These are phyloP conservation scores for Papilio xuthus DNA, from an alignment of 1,140 invertebrate species.

Conservation along the genomic window DNA sequence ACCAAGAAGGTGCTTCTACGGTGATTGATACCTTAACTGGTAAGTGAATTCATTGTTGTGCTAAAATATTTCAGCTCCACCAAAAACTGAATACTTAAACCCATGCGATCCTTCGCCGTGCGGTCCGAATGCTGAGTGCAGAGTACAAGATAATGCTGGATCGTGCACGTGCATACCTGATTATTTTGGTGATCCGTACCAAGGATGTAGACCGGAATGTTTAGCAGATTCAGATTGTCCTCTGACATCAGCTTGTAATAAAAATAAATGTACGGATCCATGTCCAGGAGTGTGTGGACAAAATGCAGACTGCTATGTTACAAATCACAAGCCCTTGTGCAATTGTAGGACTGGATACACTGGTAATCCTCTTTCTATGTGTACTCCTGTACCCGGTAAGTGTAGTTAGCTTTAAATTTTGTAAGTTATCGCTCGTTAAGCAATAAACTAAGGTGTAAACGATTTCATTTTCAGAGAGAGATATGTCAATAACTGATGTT, in stretches of 20 bases:
- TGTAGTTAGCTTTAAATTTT: slow-evolving; percentile 35
- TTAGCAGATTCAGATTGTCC: slow-evolving; percentile 89
- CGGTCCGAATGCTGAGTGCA: slow-evolving; percentile 88
- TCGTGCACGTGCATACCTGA: slow-evolving; percentile 87
- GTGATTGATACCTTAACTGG: slow-evolving; percentile 62
- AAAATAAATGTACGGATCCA: slow-evolving; percentile 90
- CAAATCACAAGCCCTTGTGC: slow-evolving; percentile 91
- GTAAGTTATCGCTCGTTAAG: slow-evolving; percentile 26
- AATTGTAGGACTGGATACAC: slow-evolving; percentile 87
- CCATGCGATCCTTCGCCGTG: slow-evolving; percentile 89
- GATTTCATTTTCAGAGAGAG: slow-evolving; percentile 56
- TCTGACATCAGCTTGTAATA: slow-evolving; percentile 88
- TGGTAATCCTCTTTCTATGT: slow-evolving; percentile 88
- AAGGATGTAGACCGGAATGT: slow-evolving; percentile 90
- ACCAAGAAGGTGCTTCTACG: slow-evolving; percentile 75
- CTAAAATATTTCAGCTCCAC: slow-evolving; percentile 74
- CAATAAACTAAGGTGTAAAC: not conserved
- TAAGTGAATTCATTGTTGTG: slow-evolving; percentile 69
- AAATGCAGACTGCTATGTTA: slow-evolving; percentile 90
- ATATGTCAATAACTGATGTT: slow-evolving; percentile 74
- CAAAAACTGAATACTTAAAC: slow-evolving; percentile 79
- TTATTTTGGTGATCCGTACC: slow-evolving; percentile 90
- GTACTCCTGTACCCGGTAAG: slow-evolving; percentile 73
- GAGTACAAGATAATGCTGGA: slow-evolving; percentile 83
- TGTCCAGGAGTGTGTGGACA: slow-evolving; percentile 91